Evolutionary conservation across 35 echinoderm and acorn worm species (phyloP).

Genomic region (Apostichopus parvimensis): DNA sequence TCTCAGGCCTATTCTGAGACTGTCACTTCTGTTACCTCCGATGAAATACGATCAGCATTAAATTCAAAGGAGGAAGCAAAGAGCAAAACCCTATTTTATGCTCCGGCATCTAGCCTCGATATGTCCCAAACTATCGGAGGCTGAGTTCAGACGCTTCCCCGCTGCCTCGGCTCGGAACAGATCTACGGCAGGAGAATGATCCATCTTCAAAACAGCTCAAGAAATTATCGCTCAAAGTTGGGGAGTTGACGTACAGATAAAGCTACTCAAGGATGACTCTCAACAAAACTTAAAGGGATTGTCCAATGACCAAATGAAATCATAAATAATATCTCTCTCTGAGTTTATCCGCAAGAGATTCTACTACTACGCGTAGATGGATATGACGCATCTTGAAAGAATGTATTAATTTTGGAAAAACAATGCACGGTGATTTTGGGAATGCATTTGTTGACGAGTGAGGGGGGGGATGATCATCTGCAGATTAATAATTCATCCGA

Average conservation of each 20-base stretch:
- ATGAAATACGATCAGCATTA: neutral
- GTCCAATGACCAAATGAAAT: too few species aligned
- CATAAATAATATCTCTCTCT: too few species aligned
- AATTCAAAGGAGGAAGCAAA: neutral
- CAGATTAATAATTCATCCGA: too few species aligned
- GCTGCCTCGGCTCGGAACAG: neutral
- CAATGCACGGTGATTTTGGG: too few species aligned
- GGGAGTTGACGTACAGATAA: neutral
- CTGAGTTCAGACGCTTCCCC: neutral
- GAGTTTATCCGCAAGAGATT: too few species aligned
- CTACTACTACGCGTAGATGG: too few species aligned
- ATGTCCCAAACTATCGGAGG: neutral
- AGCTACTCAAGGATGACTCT: neutral
- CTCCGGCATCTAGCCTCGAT: neutral
- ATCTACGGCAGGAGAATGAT: neutral
- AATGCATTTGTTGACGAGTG: too few species aligned
- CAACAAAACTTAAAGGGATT: neutral
- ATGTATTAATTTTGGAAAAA: too few species aligned
- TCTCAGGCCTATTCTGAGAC: neutral
- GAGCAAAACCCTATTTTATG: neutral
- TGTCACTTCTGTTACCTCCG: neutral
- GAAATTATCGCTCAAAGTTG: neutral
- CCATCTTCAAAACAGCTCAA: neutral
- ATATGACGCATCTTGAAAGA: too few species aligned
- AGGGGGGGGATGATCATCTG: too few species aligned